phyloP scores from a whole-genome alignment of 2,113 vertebrate species.

The Nestor notabilis region DNA sequence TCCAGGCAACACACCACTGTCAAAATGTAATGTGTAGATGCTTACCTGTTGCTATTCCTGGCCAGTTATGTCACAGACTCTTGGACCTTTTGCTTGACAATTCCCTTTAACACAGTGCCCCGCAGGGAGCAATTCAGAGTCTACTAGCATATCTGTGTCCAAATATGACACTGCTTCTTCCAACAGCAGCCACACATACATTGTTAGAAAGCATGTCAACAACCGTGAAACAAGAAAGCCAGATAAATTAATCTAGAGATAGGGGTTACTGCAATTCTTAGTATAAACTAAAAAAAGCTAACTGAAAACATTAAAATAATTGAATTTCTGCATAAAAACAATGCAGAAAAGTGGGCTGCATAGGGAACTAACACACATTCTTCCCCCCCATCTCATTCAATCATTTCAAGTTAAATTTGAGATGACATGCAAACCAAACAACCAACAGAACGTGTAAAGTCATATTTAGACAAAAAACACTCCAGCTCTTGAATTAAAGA shows the following conservation, averaged over 20 bases:
- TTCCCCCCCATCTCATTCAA: not conserved
- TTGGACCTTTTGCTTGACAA: not conserved
- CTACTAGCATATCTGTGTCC: not conserved
- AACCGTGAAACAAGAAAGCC: not conserved
- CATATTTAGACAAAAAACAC: not conserved
- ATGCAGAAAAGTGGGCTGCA: not conserved
- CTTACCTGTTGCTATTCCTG: not conserved
- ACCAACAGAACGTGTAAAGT: not conserved
- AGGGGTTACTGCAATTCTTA: not conserved
- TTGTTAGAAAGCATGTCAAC: not conserved
- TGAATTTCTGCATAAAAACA: not conserved
- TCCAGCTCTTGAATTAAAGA: not conserved
- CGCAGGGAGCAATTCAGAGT: not conserved
- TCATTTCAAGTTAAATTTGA: not conserved
- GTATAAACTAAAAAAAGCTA: not conserved
- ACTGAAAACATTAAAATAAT: not conserved
- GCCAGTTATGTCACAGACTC: not conserved
- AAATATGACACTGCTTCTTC: not conserved
- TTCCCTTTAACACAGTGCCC: not conserved
- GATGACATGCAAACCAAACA: not conserved
- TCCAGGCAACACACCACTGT: not conserved
- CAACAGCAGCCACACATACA: not conserved
- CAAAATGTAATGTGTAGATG: accelerated
- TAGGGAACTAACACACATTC: not conserved
- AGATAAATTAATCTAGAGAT: not conserved